Base-by-base conservation (phyloP, 1,140 invertebrate species). In the Vollenhovia emeryi region DNA sequence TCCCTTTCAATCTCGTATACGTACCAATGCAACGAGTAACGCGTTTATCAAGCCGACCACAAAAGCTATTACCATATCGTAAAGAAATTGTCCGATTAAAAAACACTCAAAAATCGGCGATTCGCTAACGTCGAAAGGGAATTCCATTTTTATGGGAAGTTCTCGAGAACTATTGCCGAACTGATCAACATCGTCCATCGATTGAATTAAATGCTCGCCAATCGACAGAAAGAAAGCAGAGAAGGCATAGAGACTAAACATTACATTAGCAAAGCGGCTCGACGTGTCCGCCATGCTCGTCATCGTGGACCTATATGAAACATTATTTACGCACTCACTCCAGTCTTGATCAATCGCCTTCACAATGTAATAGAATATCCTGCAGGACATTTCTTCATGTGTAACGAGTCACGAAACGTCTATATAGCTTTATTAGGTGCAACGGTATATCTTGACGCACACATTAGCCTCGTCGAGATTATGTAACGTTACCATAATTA, bases 71-170 rank as follows among this genome's bases (percentile, higher is more conserved):
- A 15, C 2, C 13, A 84, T 1, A n/a, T 88, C 33, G 21, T 86
- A 80, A 9, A 86, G 0, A 21, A 86, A 83, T 8, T 88, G 78
- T 36, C 45, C 57, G 11, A 84, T 18, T 27, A 86, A 66, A 18
- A 88, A 40, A 43, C 57, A 83, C 30, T 89, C 73, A 9, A 83
- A 89, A 18, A 64, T 57, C 30, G 84, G 84, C 7, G 64, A 60
- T 8, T 50, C 24, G 7, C 50, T 66, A 45, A 45, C 50, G 1
- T 62, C 73, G 15, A 88, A 88, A 2, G 88, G 88, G 15, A 88
- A 40, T 55, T 89, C 59, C 88, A 89, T 89, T 84, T 86, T 86
- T 9, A 89, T 30, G 7, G 86, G 43, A 1, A 89, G 69, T 52
- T 89, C 64, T 24, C 73, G 52, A 33, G 78, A 43, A 30, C 11